Evolutionary conservation across 2,797 vertebrate genomes (phyloP).

Genomic region (Acanthiza pusilla): DNA sequence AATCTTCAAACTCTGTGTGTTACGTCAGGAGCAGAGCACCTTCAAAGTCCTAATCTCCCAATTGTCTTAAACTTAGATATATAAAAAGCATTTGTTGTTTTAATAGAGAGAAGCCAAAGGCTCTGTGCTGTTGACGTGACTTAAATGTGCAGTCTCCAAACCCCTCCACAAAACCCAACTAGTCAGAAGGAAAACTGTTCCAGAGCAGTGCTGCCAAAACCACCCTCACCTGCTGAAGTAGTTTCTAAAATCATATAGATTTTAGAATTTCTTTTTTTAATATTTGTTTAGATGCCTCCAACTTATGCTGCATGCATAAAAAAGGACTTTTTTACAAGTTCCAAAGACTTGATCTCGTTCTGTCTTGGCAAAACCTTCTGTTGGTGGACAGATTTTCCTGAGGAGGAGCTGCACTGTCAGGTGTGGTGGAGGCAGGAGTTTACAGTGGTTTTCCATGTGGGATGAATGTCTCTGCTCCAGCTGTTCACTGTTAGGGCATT

Average conservation of each 20-base stretch:
- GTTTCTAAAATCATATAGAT: background rate
- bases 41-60: background rate
- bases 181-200: background rate
- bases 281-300: background rate
- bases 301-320: fast-evolving
- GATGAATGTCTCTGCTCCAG: background rate
- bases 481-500: background rate
- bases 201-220: background rate
- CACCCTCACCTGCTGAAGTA: background rate
- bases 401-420: background rate
- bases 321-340: background rate
- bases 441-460: background rate
- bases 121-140: background rate
- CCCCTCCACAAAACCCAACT: background rate
- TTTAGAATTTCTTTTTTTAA: background rate
- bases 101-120: background rate
- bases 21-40: background rate
- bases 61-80: background rate
- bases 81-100: background rate
- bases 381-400: background rate
- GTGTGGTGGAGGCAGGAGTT: background rate
- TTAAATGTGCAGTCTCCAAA: background rate
- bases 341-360: background rate
- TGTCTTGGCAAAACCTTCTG: background rate
- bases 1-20: background rate